Base-by-base conservation (phyloP, 53 echinoderm and acorn worm species). In the Stichopus horrens region DNA sequence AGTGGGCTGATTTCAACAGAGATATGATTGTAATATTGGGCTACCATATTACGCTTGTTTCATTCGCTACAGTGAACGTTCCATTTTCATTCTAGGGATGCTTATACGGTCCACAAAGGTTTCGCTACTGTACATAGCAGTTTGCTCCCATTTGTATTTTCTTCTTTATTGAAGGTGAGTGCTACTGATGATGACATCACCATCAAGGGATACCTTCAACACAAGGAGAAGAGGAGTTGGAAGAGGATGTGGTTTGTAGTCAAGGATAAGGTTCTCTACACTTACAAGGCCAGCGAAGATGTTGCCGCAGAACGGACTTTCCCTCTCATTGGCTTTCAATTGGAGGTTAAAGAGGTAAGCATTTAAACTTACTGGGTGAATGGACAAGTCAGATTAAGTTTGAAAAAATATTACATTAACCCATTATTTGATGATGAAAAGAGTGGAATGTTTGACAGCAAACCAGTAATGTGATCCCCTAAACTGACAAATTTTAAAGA, bases 271-370 rank as follows among this genome's bases (percentile, higher is more conserved):
- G 98, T 97, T 10, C 88, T 97, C 73, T 97, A 94, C 74, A 90
- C 93, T 0, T 97, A 95, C 89, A 95, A 94, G 67, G 98, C 98
- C 23, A 95, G 98, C 59, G 98, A 97, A 86, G 98, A 97, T 92
- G 94, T 94, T 18, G 95, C 94, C 1, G 98, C 98, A 9, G 73
- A 94, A 14, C 89, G 90, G 76, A 97, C 94, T 23, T 95, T 94
- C 91, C 95, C 95, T 5, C 90, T 97, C 11, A 85, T 97, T 9
- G 98, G 98, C 9, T 97, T 95, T 52, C 91, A 91, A 5, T 83
- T 96, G 53, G 77, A 90, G 74, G 77, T 89, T 19, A 76, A 90
- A 23, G 91, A 92, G 52, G 92, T 95, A 92, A 95, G 92, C 73
- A 92, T 74, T 53, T 52, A 56, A 7, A 14, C 14, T 14, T 52